Base-by-base conservation (phyloP, 2,888 invertebrate species). In the Yponomeuta sedellus region DNA sequence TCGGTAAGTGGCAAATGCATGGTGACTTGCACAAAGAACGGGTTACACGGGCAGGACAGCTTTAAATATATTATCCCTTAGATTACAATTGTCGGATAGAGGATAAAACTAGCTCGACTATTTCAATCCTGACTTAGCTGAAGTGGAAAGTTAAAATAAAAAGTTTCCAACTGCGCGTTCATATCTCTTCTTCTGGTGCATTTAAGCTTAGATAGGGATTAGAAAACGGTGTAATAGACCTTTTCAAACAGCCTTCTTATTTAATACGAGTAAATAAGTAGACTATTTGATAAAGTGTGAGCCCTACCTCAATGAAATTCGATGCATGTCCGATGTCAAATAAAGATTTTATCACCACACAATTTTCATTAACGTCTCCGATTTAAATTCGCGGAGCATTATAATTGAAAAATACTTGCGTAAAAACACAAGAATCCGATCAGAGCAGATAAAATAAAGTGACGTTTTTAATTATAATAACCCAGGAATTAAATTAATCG, bases 11-110 rank as follows among this genome's bases (percentile, higher is more conserved):
- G 44, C 16, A 80, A 70, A 40, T 66, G 67, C 66, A 65, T 69
- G 70, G 69, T 80, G 77, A 78, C 77, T 78, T 75, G 78, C 77
- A 59, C 22, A 44, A 12, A 19, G 11, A 52, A 44, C 16, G 16
- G 34, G 28, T 8, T 12, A 39, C 61, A 62, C 10, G 44, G 34
- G 8, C 8, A 6, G 8, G 34, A 34, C 34, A 8, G 34, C 3
- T 34, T 25, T 34, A 34, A 28, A 28, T 28, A 34, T 34, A 34
- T 34, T 34, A 34, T 5, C 6, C 34, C 34, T 34, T 8, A 34
- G 34, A 34, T 34, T 34, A 34, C 34, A 8, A 8, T 34, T 34
- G 34, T 34, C 34, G 34, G 34, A 8, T 34, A 34, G 34, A 34
- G 34, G 34, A 34, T 6, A 34, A 34, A 34, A 34, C 34, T 34